Percentiles rank a stretch among this genome's conserved stretches.
Evolutionary conservation across 2,113 vertebrate species (phyloP).

Genomic region (cat (Felis catus)): F.catus_Fca126_mat1.0 CM031423.1:56181501-56182000

Average conservation of each 20-base stretch:
- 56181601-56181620: neutral
- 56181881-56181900: neutral
- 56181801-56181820: neutral
- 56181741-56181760: neutral
- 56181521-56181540: constrained; percentile 6
- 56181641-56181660: constrained; percentile 18
- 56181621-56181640: neutral
- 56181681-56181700: neutral
- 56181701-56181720: neutral
- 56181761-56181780: neutral
- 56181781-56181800: neutral
- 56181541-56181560: neutral
- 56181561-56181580: constrained; percentile 14
- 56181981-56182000: constrained; percentile 12
- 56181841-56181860: neutral
- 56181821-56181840: constrained; percentile 5
- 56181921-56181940: neutral
- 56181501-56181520: neutral
- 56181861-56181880: neutral
- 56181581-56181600: neutral
- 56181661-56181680: neutral
- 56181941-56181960: constrained; percentile 30
- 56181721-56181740: neutral
- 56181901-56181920: constrained; percentile 1
- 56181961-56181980: constrained; percentile 36